phyloP scores from a whole-genome alignment of 2,888 invertebrate species.

The Drosophila flavopinicola region DNA sequence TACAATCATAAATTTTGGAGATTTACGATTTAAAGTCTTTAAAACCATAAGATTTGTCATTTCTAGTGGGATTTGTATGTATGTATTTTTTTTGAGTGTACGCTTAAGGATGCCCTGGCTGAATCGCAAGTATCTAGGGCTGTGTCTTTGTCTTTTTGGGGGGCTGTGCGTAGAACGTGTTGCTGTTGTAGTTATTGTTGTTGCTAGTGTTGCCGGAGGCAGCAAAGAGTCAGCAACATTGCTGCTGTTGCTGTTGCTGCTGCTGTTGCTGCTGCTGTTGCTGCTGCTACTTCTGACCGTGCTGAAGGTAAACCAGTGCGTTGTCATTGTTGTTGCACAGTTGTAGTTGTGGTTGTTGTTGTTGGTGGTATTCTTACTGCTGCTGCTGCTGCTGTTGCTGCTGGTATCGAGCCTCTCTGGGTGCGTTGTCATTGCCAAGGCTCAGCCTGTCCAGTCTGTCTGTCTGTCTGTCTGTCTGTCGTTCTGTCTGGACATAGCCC shows the following conservation, averaged over 20 bases:
- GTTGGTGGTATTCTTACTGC: slow-evolving; percentile 33
- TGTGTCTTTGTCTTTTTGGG: slow-evolving; percentile 43
- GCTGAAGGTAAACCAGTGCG: slow-evolving; percentile 80
- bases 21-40: too few species aligned
- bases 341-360: slow-evolving; percentile 12
- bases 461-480: slow-evolving; percentile 8
- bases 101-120: slow-evolving; percentile 20
- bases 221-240: slow-evolving; percentile 44
- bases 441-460: slow-evolving; percentile 19
- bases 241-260: slow-evolving; percentile 23
- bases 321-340: slow-evolving; percentile 70
- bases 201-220: slow-evolving; percentile 25
- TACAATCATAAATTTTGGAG: too few species aligned
- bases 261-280: slow-evolving; percentile 70
- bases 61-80: too few species aligned
- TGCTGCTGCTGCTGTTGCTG: slow-evolving; percentile 34
- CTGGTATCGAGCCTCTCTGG: slow-evolving; percentile 23
- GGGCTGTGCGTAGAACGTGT: slow-evolving; percentile 47
- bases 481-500: slow-evolving; percentile 27
- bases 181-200: slow-evolving; percentile 17
- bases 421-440: slow-evolving; percentile 72
- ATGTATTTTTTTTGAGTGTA: too few species aligned
- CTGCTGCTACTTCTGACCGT: slow-evolving; percentile 63
- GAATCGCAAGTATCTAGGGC: slow-evolving; percentile 29
- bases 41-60: too few species aligned